Base-by-base conservation (phyloP, 2,797 vertebrate species). In the Chelmon rostratus region DNA sequence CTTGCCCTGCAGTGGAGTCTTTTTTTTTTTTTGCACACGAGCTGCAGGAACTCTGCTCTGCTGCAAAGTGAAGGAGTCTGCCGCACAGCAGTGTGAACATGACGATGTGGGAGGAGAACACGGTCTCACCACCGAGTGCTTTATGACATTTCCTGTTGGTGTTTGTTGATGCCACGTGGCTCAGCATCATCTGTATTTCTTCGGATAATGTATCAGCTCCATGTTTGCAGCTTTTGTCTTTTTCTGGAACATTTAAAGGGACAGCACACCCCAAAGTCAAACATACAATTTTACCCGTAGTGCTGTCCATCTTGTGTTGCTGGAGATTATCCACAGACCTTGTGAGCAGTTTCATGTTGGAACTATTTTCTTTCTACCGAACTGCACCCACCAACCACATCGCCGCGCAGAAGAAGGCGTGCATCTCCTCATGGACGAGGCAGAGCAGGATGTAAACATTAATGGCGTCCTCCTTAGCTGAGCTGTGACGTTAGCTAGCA, bases 61-160 rank as follows among this genome's bases (percentile, higher is more conserved):
- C 28, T 67, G 79, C 50, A 57, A 47, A 62, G 35, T 53, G 33
- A 66, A 72, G 67, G 50, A 79, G n/a, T 53, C 7, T 68, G 61
- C 42, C 6, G 12, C 40, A 59, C 72, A 59, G 77, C 58, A 81
- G 77, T 76, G 73, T 73, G 35, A 71, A 53, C 69, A 58, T 0
- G 28, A 81, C 61, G 70, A 75, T 66, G 65, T 6, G 8, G 46
- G 70, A 18, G 65, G 79, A 68, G 56, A 58, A 53, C 13, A 57
- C 57, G 77, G 88, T 72, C 82, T 84, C 86, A 81, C 25, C 76
- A 8, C 59, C 80, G 78, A 90, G 85, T 86, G 86, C 81, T 85
- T 81, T 33, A 61, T 58, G 68, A 71, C 74, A 67, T 85, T 87
- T 91, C 81, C 86, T 80, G 85, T 87, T 81, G 69, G 80, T 77